Base-by-base conservation (phyloP, 1,140 invertebrate species). In the Chlorops oryzae region DNA sequence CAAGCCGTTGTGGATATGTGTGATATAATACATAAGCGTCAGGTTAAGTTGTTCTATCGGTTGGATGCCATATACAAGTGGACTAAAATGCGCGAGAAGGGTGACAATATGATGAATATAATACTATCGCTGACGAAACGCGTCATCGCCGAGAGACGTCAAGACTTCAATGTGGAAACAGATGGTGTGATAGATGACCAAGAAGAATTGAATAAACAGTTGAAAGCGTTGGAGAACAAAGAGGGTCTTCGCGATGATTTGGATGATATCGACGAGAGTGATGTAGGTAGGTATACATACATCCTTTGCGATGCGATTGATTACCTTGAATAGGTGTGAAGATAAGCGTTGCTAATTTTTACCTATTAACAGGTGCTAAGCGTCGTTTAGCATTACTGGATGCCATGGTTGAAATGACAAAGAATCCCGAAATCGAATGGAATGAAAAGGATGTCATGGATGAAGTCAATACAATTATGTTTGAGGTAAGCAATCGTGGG, bases 381-480 rank as follows among this genome's bases (percentile, higher is more conserved):
- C 83, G 82, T 59, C 77, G 85, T 38, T 71, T 87, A 5, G 89
- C 90, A 13, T 92, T 94, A 72, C 76, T 93, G 50, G 90, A 94
- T 69, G 75, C 90, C 25, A 75, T 93, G 74, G 71, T 94, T 2
- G 82, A 87, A 62, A 68, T 80, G 34, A 68, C 77, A 18, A 73
- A 77, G 50, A 80, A 76, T 23, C 69, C 68, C n/a, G 62, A 63
- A 2, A 52, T 47, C 37, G 59, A 73, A 42, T 70, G 88, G 15
- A 80, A 78, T 5, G 79, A 90, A 41, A 75, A 81, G 24, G 88
- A 92, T 72, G 88, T 92, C 28, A 78, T 82, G 59, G 84, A 88
- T 64, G 82, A 88, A 79, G 86, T 89, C 0, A 81, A 88, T 54
- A 90, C 87, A 0, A 89, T 90, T 54, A 87, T 89, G 53, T 55